Evolutionary conservation across 1,140 invertebrate species (phyloP).

Genomic region (Polypedilum vanderplanki): DNA sequence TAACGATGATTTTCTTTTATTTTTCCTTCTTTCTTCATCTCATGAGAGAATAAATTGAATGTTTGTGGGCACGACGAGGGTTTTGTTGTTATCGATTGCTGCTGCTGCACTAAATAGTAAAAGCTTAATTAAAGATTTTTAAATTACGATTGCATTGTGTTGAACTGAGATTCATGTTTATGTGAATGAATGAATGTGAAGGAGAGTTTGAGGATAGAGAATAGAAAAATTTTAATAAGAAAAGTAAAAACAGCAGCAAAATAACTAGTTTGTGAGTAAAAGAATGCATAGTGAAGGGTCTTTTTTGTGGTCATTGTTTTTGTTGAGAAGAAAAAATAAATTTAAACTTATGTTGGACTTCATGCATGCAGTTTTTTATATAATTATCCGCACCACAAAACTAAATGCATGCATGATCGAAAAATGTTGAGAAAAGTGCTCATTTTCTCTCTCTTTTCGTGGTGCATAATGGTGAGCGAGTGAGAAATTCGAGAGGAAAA

Average conservation of each 20-base stretch:
- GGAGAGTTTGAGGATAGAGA: neutral
- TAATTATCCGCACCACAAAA: neutral
- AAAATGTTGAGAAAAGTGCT: too few relatives aligned
- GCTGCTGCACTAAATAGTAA: neutral
- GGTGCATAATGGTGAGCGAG: neutral
- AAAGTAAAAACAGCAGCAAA: too few relatives aligned
- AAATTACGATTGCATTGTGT: slow-evolving; percentile 16
- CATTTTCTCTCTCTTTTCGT: neutral
- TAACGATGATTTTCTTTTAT: too few relatives aligned
- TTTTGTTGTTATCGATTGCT: neutral
- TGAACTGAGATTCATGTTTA: neutral
- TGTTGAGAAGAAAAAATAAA: too few relatives aligned
- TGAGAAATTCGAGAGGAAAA: slow-evolving; percentile 1
- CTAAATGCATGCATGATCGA: too few relatives aligned
- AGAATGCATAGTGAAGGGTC: neutral
- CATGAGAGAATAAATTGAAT: too few relatives aligned
- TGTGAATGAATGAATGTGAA: neutral
- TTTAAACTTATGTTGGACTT: neutral
- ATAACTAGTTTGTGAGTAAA: too few relatives aligned
- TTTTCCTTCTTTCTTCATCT: too few relatives aligned
- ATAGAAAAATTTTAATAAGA: too few relatives aligned
- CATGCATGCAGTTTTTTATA: neutral
- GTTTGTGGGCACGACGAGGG: too few relatives aligned
- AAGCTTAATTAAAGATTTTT: slow-evolving; percentile 19
- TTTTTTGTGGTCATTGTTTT: neutral